Conservation (phyloP, 2,888 invertebrate species). For the Rugalucina vietnamica region DNA sequence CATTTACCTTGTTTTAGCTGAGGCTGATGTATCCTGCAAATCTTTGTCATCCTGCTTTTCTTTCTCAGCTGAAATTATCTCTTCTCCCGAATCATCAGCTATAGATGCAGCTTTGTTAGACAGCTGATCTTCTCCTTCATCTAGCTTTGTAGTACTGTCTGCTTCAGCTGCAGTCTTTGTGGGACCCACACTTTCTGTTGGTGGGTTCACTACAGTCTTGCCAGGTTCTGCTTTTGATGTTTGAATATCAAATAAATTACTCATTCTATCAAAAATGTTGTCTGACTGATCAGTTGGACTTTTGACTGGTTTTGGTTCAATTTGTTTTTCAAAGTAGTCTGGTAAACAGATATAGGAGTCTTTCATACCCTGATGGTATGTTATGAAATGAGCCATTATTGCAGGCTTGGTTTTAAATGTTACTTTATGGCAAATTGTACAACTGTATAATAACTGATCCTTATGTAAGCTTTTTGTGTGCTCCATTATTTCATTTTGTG, state of each 20-base stretch:
- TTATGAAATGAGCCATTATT: neutral
- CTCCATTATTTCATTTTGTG: conserved; percentile 63
- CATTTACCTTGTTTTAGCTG: too few relatives aligned
- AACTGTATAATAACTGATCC: conserved; percentile 68
- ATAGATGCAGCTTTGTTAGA: neutral
- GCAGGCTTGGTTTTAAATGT: neutral
- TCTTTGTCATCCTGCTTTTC: neutral
- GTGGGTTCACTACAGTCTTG: neutral
- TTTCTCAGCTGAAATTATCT: neutral
- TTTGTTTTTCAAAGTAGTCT: neutral
- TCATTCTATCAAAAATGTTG: conserved; percentile 71
- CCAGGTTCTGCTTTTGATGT: neutral
- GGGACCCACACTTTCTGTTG: neutral
- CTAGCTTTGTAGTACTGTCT: conserved; percentile 68
- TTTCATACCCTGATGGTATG: neutral
- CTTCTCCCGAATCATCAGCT: neutral
- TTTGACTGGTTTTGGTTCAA: neutral
- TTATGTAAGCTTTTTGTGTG: conserved; percentile 65
- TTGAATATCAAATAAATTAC: conserved; percentile 51
- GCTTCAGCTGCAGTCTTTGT: conserved; percentile 70
- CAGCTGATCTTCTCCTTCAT: neutral
- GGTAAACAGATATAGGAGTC: conserved; percentile 4
- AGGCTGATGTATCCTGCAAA: neutral
- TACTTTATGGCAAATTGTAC: conserved; percentile 70
- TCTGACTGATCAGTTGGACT: conserved; percentile 21